Base-by-base conservation (phyloP, 2,113 vertebrate genomes). In the Aythya baeri region DNA sequence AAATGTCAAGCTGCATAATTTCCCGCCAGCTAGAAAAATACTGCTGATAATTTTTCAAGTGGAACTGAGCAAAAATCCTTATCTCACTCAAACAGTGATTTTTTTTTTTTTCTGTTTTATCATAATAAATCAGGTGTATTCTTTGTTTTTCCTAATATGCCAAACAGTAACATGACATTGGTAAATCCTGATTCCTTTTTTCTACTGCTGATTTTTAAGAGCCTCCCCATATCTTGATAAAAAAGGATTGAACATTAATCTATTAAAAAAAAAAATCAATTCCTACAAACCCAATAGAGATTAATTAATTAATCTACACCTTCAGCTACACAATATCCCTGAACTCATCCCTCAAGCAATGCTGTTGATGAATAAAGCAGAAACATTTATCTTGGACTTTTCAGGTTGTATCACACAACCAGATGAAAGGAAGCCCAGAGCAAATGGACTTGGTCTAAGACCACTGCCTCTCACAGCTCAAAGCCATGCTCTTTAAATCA, bases 31-130 rank as follows among this genome's bases (percentile, higher is more conserved):
- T 82, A 89, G 57, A 88, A 92, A 44, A 94, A 75, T 82, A 49
- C 61, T 80, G 63, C 57, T 92, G 74, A 41, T 84, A 77, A 75
- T 89, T 67, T 84, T 58, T 78, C 34, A 72, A 57, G 89, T 87
- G 82, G 91, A 95, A 76, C 86, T 34, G 61, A 86, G 86, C 43
- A 93, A 78, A 94, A 93, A 84, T 17, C 62, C 86, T 85, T 92
- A 87, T 94, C 81, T 89, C 86, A 62, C 2, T 4, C 66, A 72
- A 89, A 79, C 86, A 87, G 32, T 26, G 41, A 26, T 41, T 41
- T 41, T 26, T 0, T 0, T 7, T 58, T 74, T 38, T 50, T 13
- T 4, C 3, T 88, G 36, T 71, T 92, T 9, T 13, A 6, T 54
- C 78, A 65, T 49, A 73, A 83, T 52, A 63, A 89, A 58, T 68